These are phyloP conservation scores for Microctenopoma lineatum DNA, from an alignment of 2,797 vertebrate species.

Conservation along the genomic window DNA sequence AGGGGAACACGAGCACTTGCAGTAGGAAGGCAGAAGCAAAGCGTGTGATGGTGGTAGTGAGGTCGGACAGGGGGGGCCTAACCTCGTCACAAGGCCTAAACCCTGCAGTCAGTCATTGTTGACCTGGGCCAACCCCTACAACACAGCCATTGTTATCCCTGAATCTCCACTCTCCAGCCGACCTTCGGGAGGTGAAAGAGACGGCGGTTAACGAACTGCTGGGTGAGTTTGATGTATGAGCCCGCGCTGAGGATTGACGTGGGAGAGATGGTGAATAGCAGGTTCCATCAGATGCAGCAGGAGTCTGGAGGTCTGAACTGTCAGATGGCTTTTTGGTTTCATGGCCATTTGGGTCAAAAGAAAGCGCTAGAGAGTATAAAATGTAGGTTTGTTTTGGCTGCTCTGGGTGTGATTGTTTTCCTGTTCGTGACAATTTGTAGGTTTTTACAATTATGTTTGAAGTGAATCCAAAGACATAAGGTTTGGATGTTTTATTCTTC, in stretches of 20 bases:
- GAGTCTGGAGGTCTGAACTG: conserved; percentile 34
- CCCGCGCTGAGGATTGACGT: conserved; percentile 61
- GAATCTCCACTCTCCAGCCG: conserved; percentile 48
- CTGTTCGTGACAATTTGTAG: conserved; percentile 34
- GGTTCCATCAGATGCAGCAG: conserved; percentile 45
- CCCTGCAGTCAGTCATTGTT: conserved; percentile 68
- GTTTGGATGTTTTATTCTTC: conserved; percentile 33
- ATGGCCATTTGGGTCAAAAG: conserved; percentile 41
- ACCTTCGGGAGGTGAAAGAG: conserved; percentile 62
- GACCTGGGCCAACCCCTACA: conserved; percentile 48
- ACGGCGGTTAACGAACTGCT: conserved; percentile 43
- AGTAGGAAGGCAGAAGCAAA: conserved; percentile 16
- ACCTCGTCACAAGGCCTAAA: conserved; percentile 67
- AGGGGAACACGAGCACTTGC: conserved; percentile 18
- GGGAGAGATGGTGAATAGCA: conserved; percentile 53
- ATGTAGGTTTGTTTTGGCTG: conserved; percentile 38
- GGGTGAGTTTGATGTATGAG: conserved; percentile 73
- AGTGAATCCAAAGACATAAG: conserved; percentile 36
- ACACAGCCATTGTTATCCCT: conserved; percentile 57
- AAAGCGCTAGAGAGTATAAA: conserved; percentile 38
- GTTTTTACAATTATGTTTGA: conserved; percentile 41
- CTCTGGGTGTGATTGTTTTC: conserved; percentile 34
- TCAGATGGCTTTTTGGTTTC: conserved; percentile 49
- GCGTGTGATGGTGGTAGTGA: conserved; percentile 26
- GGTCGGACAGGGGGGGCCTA: conserved; percentile 43